These are phyloP conservation scores for Sebastes glaucus DNA, from an alignment of 2,797 vertebrate genomes.

Conservation along the genomic window DNA sequence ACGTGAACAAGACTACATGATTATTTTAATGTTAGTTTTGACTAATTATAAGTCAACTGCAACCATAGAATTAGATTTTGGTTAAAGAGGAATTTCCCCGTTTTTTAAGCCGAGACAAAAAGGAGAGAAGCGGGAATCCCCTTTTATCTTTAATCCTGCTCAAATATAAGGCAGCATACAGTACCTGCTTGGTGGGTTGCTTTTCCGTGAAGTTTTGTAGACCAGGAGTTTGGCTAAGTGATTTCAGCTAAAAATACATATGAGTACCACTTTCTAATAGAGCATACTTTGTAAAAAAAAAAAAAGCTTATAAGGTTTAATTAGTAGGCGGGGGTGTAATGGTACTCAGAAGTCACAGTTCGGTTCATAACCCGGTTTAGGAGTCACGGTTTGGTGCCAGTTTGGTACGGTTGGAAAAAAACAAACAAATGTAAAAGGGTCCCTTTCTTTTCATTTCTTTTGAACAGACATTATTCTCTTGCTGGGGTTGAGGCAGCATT, in stretches of 20 bases:
- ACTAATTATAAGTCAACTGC: slow-evolving; percentile 9
- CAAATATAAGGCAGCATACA: background rate
- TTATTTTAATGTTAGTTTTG: slow-evolving; percentile 14
- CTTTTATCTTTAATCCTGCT: background rate
- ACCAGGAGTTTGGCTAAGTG: background rate
- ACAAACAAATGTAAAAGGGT: background rate
- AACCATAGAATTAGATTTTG: background rate
- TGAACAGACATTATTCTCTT: background rate
- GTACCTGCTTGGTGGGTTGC: background rate
- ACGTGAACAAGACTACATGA: background rate
- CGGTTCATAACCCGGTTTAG: background rate
- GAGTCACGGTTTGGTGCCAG: background rate
- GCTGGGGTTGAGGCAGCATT: background rate
- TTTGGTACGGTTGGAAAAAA: background rate
- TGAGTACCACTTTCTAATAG: background rate
- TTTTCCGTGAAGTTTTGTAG: background rate
- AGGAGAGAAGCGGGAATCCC: background rate
- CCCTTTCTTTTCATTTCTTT: background rate
- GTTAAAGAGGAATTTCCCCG: background rate
- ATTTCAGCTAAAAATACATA: background rate
- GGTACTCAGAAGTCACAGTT: background rate
- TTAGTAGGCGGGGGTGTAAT: background rate
- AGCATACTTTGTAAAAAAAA: background rate
- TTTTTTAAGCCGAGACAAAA: background rate
- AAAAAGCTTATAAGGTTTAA: background rate